These are phyloP conservation scores for Heliopora coerulea DNA, from an alignment of 92 coral and sea anemone species.

Conservation along the genomic window DNA sequence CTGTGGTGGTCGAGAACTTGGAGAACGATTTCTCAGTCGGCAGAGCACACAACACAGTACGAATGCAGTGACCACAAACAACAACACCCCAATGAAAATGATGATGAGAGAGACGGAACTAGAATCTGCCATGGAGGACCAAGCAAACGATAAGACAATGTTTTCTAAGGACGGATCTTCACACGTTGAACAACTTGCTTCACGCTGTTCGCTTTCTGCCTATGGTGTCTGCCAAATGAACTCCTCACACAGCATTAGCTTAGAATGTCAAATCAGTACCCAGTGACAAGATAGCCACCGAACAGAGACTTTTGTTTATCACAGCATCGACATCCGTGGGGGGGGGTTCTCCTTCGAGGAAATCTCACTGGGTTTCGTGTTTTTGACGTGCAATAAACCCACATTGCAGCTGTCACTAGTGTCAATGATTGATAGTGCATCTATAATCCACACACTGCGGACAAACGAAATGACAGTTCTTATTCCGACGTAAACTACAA, in stretches of 20 bases:
- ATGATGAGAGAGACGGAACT: slow-evolving; percentile 82
- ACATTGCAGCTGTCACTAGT: slow-evolving; percentile 10
- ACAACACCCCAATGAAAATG: slow-evolving; percentile 85
- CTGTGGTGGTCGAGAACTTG: slow-evolving; percentile 56
- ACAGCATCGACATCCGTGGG: too few relatives aligned
- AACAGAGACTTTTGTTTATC: too few relatives aligned
- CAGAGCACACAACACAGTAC: slow-evolving; percentile 88
- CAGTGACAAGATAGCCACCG: too few relatives aligned
- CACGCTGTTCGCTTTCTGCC: background rate
- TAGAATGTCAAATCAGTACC: too few relatives aligned
- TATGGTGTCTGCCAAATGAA: too few relatives aligned
- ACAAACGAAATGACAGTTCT: background rate
- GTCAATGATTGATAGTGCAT: slow-evolving; percentile 26
- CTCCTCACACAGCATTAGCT: too few relatives aligned
- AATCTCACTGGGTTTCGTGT: background rate
- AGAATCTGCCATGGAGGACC: slow-evolving; percentile 27
- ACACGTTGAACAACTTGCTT: background rate
- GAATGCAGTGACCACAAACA: slow-evolving; percentile 85
- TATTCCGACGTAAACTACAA: background rate
- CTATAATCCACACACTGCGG: background rate
- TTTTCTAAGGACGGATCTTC: too few relatives aligned
- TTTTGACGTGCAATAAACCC: slow-evolving; percentile 6
- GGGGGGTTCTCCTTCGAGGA: too few relatives aligned
- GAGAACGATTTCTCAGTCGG: slow-evolving; percentile 59
- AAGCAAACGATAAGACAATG: too few relatives aligned